Evolutionary conservation across 2,113 vertebrate species (phyloP).

Genomic region (Limnothrissa miodon): DNA sequence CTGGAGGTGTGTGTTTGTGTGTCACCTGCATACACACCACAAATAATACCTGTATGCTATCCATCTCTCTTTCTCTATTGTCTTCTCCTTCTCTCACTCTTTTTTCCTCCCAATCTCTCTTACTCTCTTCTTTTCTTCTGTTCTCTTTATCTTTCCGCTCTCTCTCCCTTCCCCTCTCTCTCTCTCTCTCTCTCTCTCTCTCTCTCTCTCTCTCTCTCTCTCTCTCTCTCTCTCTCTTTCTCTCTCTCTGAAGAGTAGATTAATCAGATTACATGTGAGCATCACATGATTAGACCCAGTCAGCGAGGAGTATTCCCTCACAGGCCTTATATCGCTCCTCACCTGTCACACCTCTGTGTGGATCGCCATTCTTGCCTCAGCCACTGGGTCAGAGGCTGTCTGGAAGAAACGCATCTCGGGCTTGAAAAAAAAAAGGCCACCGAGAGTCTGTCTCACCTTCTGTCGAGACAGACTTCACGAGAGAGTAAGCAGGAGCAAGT

Average conservation of each 20-base stretch:
- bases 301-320: background rate
- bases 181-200: background rate
- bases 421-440: background rate
- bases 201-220: background rate
- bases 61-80: background rate
- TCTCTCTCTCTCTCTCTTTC: slow-evolving; percentile 30
- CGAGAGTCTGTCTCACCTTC: background rate
- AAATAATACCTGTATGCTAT: slow-evolving; percentile 23
- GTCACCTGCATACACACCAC: background rate
- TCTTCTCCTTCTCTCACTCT: background rate
- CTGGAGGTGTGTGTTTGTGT: background rate
- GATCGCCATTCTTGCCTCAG: background rate
- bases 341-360: background rate
- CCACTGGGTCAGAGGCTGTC: background rate
- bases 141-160: slow-evolving; percentile 29
- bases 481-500: background rate
- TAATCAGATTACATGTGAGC: slow-evolving; percentile 6
- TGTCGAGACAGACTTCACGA: background rate
- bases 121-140: background rate
- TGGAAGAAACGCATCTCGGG: background rate
- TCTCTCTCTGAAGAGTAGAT: slow-evolving; percentile 41
- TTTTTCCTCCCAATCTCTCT: background rate
- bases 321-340: background rate
- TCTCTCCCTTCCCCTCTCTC: background rate
- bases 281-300: background rate